Base-by-base conservation (phyloP, 2,888 invertebrate species). In the Acleris cristana region DNA sequence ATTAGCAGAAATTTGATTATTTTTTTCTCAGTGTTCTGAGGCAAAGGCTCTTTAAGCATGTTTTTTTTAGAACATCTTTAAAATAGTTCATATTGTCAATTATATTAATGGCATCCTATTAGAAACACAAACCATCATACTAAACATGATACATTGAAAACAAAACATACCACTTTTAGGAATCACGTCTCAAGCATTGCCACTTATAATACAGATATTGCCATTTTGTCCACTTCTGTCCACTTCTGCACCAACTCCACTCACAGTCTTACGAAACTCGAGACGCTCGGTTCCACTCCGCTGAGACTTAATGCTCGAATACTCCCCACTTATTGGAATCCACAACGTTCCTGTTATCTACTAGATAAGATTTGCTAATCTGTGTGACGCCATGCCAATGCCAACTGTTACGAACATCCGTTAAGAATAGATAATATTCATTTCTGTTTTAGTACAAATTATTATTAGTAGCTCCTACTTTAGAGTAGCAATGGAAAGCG, bases 321-420 rank as follows among this genome's bases (percentile, higher is more conserved):
- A 56, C 51, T 71, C 72, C 72, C 56, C 69, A 69, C 60, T 60
- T 73, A 73, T 76, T 75, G 70, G 76, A 73, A 75, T 77, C 75
- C 66, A 63, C 69, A 74, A 69, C 72, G 70, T 69, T 69, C 70
- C 48, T 71, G 78, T 81, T 84, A 87, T 85, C 86, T 76, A 60
- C 70, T 71, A 79, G 88, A 89, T 89, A 87, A 88, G 82, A 80
- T 83, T 82, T 65, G 72, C 74, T 84, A 84, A 87, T 87, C 86
- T 79, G 65, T 65, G 76, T 84, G 85, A 83, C 83, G 84, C 71
- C 79, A 84, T 75, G 51, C 62, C 72, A 70, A 71, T 74, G 73
- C 71, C 64, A 74, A 76, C 79, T 80, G 26, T 74, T 82, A 76
- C 70, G 53, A 21, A 30, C 53, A 60, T 45, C 45, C 55, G 16